Evolutionary conservation across 2,797 vertebrate genomes (phyloP).

Genomic region (Garrulus glandarius): DNA sequence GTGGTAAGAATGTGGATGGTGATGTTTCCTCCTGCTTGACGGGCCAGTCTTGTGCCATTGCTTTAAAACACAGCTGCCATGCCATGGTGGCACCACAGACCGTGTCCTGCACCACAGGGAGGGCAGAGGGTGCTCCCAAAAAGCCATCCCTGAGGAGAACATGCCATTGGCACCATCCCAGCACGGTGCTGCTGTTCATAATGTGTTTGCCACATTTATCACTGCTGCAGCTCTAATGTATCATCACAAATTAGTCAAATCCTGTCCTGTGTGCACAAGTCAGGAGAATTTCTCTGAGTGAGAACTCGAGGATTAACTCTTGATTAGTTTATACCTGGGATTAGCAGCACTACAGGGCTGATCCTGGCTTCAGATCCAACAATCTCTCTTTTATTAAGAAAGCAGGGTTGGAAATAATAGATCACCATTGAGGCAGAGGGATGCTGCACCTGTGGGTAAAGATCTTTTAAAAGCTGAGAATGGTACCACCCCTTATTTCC

Average conservation of each 20-base stretch:
- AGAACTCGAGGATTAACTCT: background rate
- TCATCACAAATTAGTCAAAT: background rate
- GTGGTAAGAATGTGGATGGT: rapidly evolving
- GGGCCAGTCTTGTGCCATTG: background rate
- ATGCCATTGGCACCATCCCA: rapidly evolving
- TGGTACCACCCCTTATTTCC: background rate
- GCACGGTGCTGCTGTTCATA: rapidly evolving
- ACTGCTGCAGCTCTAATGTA: rapidly evolving
- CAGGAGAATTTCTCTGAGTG: background rate
- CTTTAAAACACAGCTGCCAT: background rate
- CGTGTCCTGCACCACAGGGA: background rate
- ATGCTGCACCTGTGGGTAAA: background rate
- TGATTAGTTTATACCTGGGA: background rate
- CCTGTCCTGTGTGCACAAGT: background rate
- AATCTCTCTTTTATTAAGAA: background rate
- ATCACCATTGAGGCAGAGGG: background rate
- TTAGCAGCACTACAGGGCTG: background rate
- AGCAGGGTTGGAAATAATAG: background rate
- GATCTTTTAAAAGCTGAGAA: background rate
- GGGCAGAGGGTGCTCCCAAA: background rate
- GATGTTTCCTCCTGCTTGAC: background rate
- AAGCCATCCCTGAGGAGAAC: background rate
- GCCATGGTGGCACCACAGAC: background rate
- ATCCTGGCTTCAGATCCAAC: background rate
- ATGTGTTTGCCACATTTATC: background rate